A percentile compares a stretch with the other conserved stretches of the same genome.
Evolutionary conservation across 2,888 invertebrate species (phyloP).

Genomic region (Corbicula japonica): DNA sequence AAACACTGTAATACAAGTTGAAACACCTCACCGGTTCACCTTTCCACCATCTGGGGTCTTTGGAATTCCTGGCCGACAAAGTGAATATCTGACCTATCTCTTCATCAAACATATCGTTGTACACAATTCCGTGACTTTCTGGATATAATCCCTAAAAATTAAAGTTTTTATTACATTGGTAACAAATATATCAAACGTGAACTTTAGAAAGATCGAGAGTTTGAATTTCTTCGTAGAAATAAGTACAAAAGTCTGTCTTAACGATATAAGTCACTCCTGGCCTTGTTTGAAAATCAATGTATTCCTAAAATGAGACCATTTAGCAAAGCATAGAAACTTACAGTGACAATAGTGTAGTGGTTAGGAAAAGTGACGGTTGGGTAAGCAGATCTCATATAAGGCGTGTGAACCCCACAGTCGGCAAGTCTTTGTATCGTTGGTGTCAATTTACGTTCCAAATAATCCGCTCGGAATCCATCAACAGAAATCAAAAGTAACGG

Average conservation of each 20-base stretch:
- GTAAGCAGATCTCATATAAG: constrained; percentile 80
- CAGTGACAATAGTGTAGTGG: constrained; percentile 83
- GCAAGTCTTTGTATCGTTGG: constrained; percentile 75
- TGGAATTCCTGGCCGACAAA: constrained; percentile 40
- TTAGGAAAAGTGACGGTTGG: constrained; percentile 83
- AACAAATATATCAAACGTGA: too few species aligned
- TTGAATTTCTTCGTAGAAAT: too few species aligned
- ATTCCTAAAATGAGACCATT: too few species aligned
- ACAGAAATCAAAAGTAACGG: constrained; percentile 80
- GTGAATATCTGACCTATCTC: constrained; percentile 72
- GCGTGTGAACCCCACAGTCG: constrained; percentile 76
- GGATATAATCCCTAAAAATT: constrained; percentile 83
- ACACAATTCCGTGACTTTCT: constrained; percentile 86
- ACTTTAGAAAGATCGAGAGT: too few species aligned
- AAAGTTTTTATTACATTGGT: too few species aligned
- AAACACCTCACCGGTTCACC: constrained; percentile 80
- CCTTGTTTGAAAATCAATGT: too few species aligned
- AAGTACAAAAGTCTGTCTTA: too few species aligned
- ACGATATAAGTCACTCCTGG: too few species aligned
- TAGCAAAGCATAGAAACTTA: too few species aligned
- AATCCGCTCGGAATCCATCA: constrained; percentile 82
- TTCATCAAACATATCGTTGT: constrained; percentile 84
- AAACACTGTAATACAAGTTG: neutral
- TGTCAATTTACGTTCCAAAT: constrained; percentile 73
- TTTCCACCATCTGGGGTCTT: constrained; percentile 77